Evolutionary conservation across 2,888 invertebrate species (phyloP), one percentile per base, ranked within the genome.

Genomic region (Syrista parreyssii): DNA sequence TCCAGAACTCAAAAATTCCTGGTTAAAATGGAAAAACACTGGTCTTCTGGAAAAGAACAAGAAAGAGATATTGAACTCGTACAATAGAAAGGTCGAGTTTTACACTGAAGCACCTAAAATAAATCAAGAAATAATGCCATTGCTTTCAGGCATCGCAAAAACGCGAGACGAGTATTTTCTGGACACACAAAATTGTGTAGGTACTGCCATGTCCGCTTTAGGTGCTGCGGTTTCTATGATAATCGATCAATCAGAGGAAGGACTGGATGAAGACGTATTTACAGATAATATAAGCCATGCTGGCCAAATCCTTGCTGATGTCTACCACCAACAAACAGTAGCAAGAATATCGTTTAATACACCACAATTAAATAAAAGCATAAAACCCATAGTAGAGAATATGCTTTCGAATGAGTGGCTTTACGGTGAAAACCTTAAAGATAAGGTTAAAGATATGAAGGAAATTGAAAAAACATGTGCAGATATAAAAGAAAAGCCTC

Each of bases 121-220:
- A 9, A 81, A 79, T 68, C 12, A 75, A 31, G 76, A 81, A 68
- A 73, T 81, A 32, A 68, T 34, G 30, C 74, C 74, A n/a, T 32
- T 79, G 3, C 55, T 79, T 15, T 71, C 68, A 1, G 77, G 78
- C 4, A 75, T 81, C 30, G 75, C 78, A 1, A 81, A 78, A 68
- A 78, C 77, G 68, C 79, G 75, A 74, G 78, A 79, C 12, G 68
- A 79, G 23, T 76, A 81, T 33, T 81, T 79, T 72, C 12, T 40
- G 9, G 76, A 76, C 1, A 81, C 74, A n/a, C 79, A 79, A 75
- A 79, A 79, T 71, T 81, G 81, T 74, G 74, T 81, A n/a, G 81
- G 79, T 12, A 74, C 78, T 1, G 79, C 79, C 1, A 30, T 81
- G 33, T 23, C 74, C 35, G 76, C 76, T 4, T 32, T 81, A 30